These are phyloP conservation scores for Leucoraja erinaceus DNA, from an alignment of 2,113 vertebrate genomes.

Conservation along the genomic window DNA sequence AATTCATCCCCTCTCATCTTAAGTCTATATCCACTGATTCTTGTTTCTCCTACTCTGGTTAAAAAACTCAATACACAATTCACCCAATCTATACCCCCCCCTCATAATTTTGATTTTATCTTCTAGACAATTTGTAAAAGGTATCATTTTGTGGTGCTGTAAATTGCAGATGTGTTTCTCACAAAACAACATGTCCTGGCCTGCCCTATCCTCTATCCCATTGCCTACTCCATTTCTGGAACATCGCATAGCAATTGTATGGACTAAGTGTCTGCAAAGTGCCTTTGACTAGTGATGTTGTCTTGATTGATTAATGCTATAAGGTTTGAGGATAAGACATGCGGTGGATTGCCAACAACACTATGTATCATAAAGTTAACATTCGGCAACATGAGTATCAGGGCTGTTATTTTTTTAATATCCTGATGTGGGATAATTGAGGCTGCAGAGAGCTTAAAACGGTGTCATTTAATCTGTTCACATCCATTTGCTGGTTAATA, in stretches of 20 bases:
- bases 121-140: neutral
- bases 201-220: neutral
- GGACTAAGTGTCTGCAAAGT: too few relatives aligned
- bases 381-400: neutral
- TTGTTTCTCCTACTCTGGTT: too few relatives aligned
- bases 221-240: too few relatives aligned
- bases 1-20: too few relatives aligned
- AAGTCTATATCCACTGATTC: too few relatives aligned
- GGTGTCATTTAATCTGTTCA: neutral
- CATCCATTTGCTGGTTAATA: slow-evolving; percentile 9
- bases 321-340: neutral
- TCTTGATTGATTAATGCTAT: neutral
- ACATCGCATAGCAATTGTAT: too few relatives aligned
- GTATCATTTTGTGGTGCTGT: neutral
- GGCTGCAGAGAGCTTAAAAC: neutral
- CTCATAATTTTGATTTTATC: too few relatives aligned
- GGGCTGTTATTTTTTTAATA: neutral
- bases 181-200: neutral
- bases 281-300: neutral
- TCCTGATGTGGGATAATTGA: neutral
- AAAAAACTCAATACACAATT: too few relatives aligned
- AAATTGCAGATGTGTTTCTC: neutral
- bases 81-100: too few relatives aligned
- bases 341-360: neutral
- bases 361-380: neutral